A percentile compares a stretch with the other conserved stretches of the same genome.
These are phyloP conservation scores for Hippoglossus stenolepis DNA, from an alignment of 2,113 vertebrate species.

Conservation along the genomic window DNA sequence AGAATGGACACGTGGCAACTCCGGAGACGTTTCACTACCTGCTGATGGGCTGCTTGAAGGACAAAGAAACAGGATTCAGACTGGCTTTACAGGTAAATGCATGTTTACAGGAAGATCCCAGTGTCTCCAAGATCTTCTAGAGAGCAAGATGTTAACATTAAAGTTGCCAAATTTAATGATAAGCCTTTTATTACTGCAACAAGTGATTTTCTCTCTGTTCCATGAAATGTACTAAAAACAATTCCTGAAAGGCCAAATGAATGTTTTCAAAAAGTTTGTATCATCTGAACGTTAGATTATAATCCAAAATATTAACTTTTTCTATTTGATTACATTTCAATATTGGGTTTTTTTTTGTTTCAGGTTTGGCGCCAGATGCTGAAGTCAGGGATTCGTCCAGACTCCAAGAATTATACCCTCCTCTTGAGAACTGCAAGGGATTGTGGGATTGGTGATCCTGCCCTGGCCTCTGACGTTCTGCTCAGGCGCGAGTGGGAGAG, in stretches of 20 bases:
- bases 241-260: no score
- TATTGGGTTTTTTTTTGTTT: no score
- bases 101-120: not conserved
- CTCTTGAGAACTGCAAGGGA: constrained; percentile 88
- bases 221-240: no score
- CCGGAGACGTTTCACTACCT: constrained; percentile 92
- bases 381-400: constrained; percentile 83
- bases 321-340: no score
- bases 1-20: constrained; percentile 86
- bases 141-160: not conserved
- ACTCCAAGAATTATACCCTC: constrained; percentile 87
- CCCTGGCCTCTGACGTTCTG: constrained; percentile 82
- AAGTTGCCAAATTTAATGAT: not conserved
- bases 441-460: constrained; percentile 87
- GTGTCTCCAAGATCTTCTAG: no score
- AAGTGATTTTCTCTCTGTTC: no score
- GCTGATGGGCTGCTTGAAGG: constrained; percentile 91
- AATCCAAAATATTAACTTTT: no score
- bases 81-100: constrained; percentile 88
- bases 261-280: no score
- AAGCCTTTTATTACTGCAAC: no score
- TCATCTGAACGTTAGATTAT: no score
- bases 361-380: constrained; percentile 96
- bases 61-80: constrained; percentile 88
- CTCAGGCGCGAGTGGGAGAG: constrained; percentile 56